Conservation (phyloP, 2,113 vertebrate species). For the Anser cygnoides region DNA sequence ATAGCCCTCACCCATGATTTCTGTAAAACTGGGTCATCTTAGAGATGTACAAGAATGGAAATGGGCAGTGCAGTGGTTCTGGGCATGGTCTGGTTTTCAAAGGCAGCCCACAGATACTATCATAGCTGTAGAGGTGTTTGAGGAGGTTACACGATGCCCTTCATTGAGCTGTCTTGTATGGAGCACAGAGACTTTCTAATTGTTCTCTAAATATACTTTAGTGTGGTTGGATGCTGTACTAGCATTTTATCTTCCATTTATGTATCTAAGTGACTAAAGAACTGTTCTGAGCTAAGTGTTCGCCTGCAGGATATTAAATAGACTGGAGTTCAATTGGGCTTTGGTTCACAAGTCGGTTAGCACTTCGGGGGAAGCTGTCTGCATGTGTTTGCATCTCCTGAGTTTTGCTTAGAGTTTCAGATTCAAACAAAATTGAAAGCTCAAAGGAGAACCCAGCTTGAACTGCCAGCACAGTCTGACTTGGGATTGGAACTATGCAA, state of each 20-base stretch:
- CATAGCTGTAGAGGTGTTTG: neutral
- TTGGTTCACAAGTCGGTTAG: constrained; percentile 49
- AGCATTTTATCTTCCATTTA: neutral
- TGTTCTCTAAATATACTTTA: neutral
- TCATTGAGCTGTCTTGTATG: neutral
- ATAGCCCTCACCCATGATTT: neutral
- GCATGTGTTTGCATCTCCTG: constrained; percentile 29
- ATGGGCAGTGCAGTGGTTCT: neutral
- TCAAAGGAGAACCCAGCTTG: constrained; percentile 22
- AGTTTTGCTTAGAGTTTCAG: constrained; percentile 35
- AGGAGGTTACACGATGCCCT: neutral
- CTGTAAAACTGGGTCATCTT: neutral
- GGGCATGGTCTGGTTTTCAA: neutral
- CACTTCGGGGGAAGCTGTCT: constrained; percentile 42
- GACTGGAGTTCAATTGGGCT: constrained; percentile 23
- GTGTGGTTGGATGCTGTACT: neutral
- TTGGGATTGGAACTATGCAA: constrained; percentile 30
- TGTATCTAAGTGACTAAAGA: neutral
- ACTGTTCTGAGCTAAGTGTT: constrained; percentile 5
- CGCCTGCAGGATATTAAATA: constrained; percentile 9
- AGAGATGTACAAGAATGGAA: neutral
- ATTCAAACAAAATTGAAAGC: constrained; percentile 12
- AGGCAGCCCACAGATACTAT: neutral
- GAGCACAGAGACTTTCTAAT: neutral
- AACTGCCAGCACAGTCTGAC: constrained; percentile 11